These are phyloP conservation scores for Drosophila recens DNA, from an alignment of 2,888 invertebrate genomes.

Conservation along the genomic window DNA sequence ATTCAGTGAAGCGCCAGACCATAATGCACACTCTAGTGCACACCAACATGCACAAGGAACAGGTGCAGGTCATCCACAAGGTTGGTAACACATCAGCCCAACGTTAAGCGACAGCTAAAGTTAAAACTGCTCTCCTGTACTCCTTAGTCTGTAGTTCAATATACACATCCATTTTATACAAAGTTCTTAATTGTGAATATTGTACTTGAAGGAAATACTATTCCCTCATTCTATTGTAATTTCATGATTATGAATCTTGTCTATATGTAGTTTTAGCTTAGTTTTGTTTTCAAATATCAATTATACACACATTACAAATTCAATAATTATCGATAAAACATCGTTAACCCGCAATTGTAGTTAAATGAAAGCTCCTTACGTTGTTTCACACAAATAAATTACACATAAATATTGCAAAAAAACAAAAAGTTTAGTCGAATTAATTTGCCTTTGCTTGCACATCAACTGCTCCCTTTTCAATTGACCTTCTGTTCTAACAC, in stretches of 20 bases:
- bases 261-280: conserved; percentile 28
- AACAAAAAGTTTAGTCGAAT: conserved; percentile 31
- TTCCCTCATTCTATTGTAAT: conserved; percentile 1
- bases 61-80: conserved; percentile 83
- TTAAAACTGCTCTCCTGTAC: neutral
- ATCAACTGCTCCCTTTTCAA: conserved; percentile 11
- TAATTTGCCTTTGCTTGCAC: conserved; percentile 24
- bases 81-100: conserved; percentile 76
- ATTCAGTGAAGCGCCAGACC: conserved; percentile 25
- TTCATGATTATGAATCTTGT: conserved; percentile 2
- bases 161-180: conserved; percentile 1
- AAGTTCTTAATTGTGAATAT: conserved; percentile 2
- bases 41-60: conserved; percentile 84
- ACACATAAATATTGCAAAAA: conserved; percentile 34
- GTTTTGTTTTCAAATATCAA: conserved; percentile 22
- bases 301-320: conserved; percentile 16
- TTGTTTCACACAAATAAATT: conserved; percentile 49
- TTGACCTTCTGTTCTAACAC: conserved; percentile 41
- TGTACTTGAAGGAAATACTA: neutral
- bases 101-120: conserved; percentile 17
- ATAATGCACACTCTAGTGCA: conserved; percentile 78
- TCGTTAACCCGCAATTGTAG: conserved; percentile 53
- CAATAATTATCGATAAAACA: conserved; percentile 69
- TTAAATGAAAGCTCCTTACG: conserved; percentile 22
- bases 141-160: conserved; percentile 18